Evolutionary conservation across 2,888 invertebrate genomes (phyloP).

Genomic region (Liopterus haemorrhoidalis): DNA sequence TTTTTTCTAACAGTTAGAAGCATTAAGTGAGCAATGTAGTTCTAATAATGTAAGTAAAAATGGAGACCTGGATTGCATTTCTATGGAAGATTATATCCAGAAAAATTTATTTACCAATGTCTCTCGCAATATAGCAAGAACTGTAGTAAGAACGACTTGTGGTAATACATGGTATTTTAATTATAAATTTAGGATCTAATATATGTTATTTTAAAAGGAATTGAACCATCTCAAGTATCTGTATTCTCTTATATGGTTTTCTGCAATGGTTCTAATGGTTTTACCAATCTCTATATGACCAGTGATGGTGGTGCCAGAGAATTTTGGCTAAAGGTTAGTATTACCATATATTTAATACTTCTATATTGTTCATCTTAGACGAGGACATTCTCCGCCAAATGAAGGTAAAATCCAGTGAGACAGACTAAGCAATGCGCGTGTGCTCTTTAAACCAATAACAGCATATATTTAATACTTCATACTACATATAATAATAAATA

Average conservation of each 20-base stretch:
- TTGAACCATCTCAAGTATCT: conserved; percentile 32
- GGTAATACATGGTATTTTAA: conserved; percentile 28
- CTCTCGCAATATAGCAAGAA: conserved; percentile 29
- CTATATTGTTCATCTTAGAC: too few relatives aligned
- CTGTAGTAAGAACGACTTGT: conserved; percentile 32
- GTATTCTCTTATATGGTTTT: conserved; percentile 36
- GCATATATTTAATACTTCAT: too few relatives aligned
- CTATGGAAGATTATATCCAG: conserved; percentile 34
- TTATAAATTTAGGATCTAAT: conserved; percentile 5
- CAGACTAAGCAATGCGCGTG: too few relatives aligned
- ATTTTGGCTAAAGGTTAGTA: conserved; percentile 30
- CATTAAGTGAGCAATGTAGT: conserved; percentile 21
- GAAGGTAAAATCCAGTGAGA: too few relatives aligned
- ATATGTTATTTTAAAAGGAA: conserved; percentile 30
- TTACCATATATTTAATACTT: too few relatives aligned
- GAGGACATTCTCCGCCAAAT: too few relatives aligned
- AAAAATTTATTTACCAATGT: conserved; percentile 25
- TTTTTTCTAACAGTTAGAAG: conserved; percentile 28
- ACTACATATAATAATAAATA: too few relatives aligned
- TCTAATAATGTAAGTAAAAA: conserved; percentile 22
- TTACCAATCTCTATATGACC: conserved; percentile 25
- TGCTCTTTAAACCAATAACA: conserved; percentile 5
- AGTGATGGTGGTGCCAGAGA: conserved; percentile 28
- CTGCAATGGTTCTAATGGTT: conserved; percentile 35
- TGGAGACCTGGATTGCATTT: conserved; percentile 26